phyloP scores from a whole-genome alignment of 53 echinoderm and acorn worm species.

The Actinopyga echinites region DNA sequence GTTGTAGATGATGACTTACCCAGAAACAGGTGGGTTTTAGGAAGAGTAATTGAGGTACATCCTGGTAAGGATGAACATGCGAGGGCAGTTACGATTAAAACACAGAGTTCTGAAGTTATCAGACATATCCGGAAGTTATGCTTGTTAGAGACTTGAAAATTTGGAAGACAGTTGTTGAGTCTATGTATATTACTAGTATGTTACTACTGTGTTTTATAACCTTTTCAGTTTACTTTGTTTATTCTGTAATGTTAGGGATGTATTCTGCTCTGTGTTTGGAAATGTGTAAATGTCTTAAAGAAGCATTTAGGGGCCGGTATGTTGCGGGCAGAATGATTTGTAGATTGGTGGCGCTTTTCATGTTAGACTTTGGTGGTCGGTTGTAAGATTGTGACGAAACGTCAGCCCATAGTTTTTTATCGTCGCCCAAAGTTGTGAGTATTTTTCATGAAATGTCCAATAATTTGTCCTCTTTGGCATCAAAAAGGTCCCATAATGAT shows the following conservation, averaged over 20 bases:
- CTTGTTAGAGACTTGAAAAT: constrained; percentile 4
- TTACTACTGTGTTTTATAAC: too few species aligned
- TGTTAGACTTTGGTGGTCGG: too few species aligned
- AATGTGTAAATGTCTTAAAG: not conserved
- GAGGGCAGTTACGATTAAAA: constrained; percentile 43
- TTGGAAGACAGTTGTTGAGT: not conserved
- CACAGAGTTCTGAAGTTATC: constrained; percentile 5
- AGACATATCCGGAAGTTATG: constrained; percentile 60
- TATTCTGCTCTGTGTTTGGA: not conserved
- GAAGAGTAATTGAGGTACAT: constrained; percentile 26
- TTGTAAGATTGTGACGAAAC: too few species aligned
- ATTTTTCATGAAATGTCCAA: too few species aligned
- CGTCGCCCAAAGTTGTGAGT: too few species aligned
- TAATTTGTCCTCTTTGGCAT: too few species aligned
- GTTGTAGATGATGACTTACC: constrained; percentile 48
- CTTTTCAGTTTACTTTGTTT: not conserved
- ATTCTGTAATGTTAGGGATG: not conserved
- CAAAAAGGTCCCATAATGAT: too few species aligned
- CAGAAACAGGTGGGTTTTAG: constrained; percentile 53
- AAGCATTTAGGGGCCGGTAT: not conserved
- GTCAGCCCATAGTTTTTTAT: too few species aligned
- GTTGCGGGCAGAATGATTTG: not conserved
- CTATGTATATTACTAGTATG: too few species aligned
- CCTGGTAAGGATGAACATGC: constrained; percentile 46
- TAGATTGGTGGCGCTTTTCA: too few species aligned